Base-by-base conservation (phyloP, 1,140 invertebrate genomes). In the Halictus rubicundus region DNA sequence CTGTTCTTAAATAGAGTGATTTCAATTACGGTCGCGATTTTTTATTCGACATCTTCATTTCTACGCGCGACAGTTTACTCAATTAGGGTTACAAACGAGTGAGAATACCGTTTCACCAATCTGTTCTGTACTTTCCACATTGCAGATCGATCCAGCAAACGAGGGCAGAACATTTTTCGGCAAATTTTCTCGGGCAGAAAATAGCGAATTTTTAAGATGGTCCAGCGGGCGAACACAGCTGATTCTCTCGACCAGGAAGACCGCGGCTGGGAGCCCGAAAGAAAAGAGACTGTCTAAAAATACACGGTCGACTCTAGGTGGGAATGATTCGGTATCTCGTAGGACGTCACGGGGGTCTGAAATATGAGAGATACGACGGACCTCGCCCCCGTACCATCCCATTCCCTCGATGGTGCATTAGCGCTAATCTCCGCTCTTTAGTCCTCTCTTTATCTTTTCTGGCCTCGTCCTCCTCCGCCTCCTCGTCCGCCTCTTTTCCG, bases 351-450 rank as follows among this genome's bases (percentile, higher is more conserved):
- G 91, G 91, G 88, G 88, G 87, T 90, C 91, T 93, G 92, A 93
- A 93, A 92, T 93, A 93, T 92, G 92, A 93, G 92, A 92, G 91
- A 93, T 93, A 93, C 91, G 91, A 92, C 91, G 91, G 89, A 90
- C 88, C 87, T 89, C 88, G 90, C 86, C 87, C 86, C 86, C 87
- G 84, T 87, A 83, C 87, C 89, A 87, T 91, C 88, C 89, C 90
- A 90, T 90, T 90, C 89, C 76, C 86, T 86, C 88, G 90, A 92
- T 92, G 91, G 91, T 93, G 92, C 92, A 92, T 93, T 93, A 93
- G 92, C 91, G 91, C 92, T 93, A 93, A 93, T 93, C 92, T 93
- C 91, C 90, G 90, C 92, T 92, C 92, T 93, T 93, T 92, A 92
- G 91, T 92, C 90, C 91, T 92, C 90, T 90, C 90, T 91, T 92